These are phyloP conservation scores for Rallus crepitans DNA, from an alignment of 2,797 vertebrate genomes.

Conservation along the genomic window DNA sequence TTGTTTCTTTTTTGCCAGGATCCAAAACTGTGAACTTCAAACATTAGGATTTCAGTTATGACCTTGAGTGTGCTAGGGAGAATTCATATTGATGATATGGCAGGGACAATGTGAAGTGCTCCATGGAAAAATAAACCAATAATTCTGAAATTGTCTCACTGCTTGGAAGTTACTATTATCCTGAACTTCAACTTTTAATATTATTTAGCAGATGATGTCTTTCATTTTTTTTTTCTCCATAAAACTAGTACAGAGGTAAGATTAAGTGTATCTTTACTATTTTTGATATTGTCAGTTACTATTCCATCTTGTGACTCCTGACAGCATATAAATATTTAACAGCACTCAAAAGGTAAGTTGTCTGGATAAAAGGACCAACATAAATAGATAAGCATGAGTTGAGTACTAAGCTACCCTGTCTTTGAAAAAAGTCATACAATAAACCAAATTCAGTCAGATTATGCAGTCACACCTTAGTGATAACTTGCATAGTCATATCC, in stretches of 20 bases:
- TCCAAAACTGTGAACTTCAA: not conserved
- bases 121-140: not conserved
- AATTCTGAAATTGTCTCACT: not conserved
- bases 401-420: not conserved
- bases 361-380: not conserved
- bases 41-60: not conserved
- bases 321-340: slow-evolving; percentile 22
- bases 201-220: not conserved
- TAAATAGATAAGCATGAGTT: not conserved
- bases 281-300: slow-evolving; percentile 7
- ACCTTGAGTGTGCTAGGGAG: not conserved
- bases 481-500: not conserved
- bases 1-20: not conserved
- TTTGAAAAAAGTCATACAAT: not conserved
- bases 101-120: not conserved
- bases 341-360: not conserved
- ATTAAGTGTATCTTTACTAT: not conserved
- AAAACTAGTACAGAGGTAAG: not conserved
- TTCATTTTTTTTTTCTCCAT: not conserved
- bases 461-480: not conserved
- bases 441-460: not conserved
- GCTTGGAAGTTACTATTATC: not conserved
- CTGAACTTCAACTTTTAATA: not conserved
- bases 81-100: not conserved
- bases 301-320: not conserved